Evolutionary conservation across 2,113 vertebrate species (phyloP), one percentile per base, ranked within the genome.

Genomic region (Microtus pennsylvanicus): DNA sequence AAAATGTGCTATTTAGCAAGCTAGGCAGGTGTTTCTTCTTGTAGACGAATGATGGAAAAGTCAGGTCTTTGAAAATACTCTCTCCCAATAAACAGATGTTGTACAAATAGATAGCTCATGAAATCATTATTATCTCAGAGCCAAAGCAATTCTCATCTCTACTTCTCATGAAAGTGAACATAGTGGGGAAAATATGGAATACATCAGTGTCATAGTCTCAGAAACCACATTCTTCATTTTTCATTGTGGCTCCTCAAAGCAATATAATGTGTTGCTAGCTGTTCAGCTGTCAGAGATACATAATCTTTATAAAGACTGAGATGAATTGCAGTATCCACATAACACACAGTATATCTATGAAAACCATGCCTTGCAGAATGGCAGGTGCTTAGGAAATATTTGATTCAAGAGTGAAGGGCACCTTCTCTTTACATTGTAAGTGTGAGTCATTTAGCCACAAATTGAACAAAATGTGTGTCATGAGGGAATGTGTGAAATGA

Each of bases 101-200:
- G n/a, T 8, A 85, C 76, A n/a, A 17, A 90, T 4, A 81, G n/a
- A 80, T 76, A 8, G 17, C 58, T 33, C 7, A 58, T 47, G 10
- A 86, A 94, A 81, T 13, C 19, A 77, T 58, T 91, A 82, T 70
- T 69, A 89, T 83, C 92, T 95, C 76, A 78, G 9, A 35, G 17
- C 1, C 12, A 82, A 92, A 88, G 76, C 47, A 87, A 70, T 90
- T 87, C 76, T 47, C 75, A 52, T 76, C 28, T 78, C 6, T 2
- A 21, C 69, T 88, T 77, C 35, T 45, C 50, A 72, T 72, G 22
- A 52, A 0, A 81, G 30, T 10, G 83, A 95, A 7, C 17, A 87
- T 1, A 10, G 19, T 38, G 21, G 17, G 3, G 6, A 21, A 12
- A 92, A 88, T 45, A 35, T 70, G 58, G 58, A 89, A 76, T 35